Percentiles rank a stretch among this genome's conserved stretches.
Evolutionary conservation across 2,113 vertebrate genomes (phyloP).

Genomic region (Psammodynastes pulverulentus): DNA sequence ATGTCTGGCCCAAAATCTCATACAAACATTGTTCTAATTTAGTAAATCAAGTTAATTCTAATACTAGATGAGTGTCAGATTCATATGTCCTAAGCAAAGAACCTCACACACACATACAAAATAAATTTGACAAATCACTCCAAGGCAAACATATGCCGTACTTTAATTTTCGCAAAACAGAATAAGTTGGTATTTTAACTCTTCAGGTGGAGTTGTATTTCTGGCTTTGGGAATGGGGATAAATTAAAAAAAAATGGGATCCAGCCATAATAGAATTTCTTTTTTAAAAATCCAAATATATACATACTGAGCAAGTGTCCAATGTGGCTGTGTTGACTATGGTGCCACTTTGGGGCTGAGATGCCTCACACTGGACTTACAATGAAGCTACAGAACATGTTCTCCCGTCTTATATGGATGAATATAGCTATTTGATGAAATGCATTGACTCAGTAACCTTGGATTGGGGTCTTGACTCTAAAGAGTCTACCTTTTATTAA

Average conservation of each 20-base stretch:
- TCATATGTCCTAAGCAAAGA: not conserved
- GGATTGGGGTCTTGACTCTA: constrained; percentile 42
- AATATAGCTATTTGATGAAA: constrained; percentile 35
- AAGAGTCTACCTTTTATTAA: constrained; percentile 56
- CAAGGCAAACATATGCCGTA: constrained; percentile 44
- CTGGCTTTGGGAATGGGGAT: constrained; percentile 57
- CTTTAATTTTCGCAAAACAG: constrained; percentile 54
- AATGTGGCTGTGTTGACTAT: constrained; percentile 20
- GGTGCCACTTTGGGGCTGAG: constrained; percentile 27
- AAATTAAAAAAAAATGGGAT: constrained; percentile 59
- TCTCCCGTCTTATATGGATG: not conserved
- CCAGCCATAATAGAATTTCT: constrained; percentile 63
- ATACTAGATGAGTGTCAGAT: not conserved
- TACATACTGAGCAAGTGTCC: constrained; percentile 60
- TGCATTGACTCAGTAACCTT: constrained; percentile 47
- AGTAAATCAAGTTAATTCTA: not conserved
- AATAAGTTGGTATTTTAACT: constrained; percentile 48
- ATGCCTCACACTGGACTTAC: constrained; percentile 23
- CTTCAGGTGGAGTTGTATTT: constrained; percentile 47
- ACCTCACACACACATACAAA: constrained; percentile 2
- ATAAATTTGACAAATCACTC: constrained; percentile 37
- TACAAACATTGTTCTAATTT: not conserved
- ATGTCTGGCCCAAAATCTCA: not conserved
- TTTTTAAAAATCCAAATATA: constrained; percentile 61
- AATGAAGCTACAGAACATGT: constrained; percentile 34